Base-by-base conservation (phyloP, 2,888 invertebrate genomes). In the Volucella bombylans region DNA sequence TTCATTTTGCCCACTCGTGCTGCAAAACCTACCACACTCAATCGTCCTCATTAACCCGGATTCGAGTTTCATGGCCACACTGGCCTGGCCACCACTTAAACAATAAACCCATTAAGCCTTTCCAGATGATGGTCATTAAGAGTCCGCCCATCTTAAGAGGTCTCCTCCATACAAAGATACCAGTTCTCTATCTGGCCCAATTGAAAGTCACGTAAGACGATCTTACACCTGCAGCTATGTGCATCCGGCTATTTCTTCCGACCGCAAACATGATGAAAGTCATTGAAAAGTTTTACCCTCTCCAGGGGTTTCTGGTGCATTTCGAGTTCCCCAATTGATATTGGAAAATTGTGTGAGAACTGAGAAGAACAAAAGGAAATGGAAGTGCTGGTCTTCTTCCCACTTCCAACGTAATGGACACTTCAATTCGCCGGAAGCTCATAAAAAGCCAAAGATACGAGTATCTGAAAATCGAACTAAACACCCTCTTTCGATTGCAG, bases 171-270 rank as follows among this genome's bases (percentile, higher is more conserved):
- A 31, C 31, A 6, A 80, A 80, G 80, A 83, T 80, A 80, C 67
- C 83, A 83, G 72, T 80, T 83, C 6, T 31, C 76, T 71, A 61
- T 52, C 65, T 64, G 47, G 38, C n/a, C 18, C 65, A 69, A 71
- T 80, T 43, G 69, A 71, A 62, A 67, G 49, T 61, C 69, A 83
- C 74, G 71, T 83, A 80, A 83, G 74, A 80, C 71, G 49, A 65
- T 80, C 65, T 74, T 83, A 71, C 80, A 83, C 83, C 74, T 83
- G 62, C 2, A 50, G 68, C 67, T 49, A 38, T 45, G 14, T 43
- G 59, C 83, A 76, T 80, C 74, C 65, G 74, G 65, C 47, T 50
- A 67, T 50, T 65, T 67, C 14, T 55, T 23, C 38, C 12, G 11
- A 59, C 52, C 62, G 45, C 82, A 72, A 77, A 77, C 77, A 82